Conservation (phyloP, 2,113 vertebrate genomes). For the Garra rufa region DNA sequence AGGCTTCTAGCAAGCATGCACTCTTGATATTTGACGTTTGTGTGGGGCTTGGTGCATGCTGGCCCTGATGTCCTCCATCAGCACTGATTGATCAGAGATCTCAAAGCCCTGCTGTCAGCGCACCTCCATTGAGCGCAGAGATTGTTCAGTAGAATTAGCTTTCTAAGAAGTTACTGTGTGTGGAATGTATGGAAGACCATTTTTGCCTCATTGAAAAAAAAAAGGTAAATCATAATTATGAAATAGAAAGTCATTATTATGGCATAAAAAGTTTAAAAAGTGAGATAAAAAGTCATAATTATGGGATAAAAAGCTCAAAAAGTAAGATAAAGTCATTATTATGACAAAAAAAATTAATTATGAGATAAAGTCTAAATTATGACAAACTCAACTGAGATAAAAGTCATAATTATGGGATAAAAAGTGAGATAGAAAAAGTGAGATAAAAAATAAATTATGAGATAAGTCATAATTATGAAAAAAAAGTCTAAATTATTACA, state of each 20-base stretch:
- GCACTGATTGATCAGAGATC: conserved; percentile 14
- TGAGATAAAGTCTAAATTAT: no score
- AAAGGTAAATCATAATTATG: background rate
- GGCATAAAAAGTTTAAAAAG: background rate
- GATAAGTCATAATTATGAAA: background rate
- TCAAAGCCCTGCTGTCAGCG: conserved; percentile 27
- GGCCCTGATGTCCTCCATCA: background rate
- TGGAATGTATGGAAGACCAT: background rate
- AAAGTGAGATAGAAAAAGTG: no score
- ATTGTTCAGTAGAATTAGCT: conserved; percentile 44
- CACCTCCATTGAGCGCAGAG: background rate
- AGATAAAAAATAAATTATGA: no score
- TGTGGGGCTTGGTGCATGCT: background rate
- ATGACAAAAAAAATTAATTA: no score
- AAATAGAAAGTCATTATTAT: background rate
- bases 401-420: no score
- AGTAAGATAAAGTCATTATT: no score
- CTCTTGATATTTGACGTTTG: background rate
- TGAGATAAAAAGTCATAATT: background rate
- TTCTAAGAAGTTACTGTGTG: background rate
- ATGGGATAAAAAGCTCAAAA: background rate
- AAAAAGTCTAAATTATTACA: background rate
- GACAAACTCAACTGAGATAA: no score
- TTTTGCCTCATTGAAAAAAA: background rate
- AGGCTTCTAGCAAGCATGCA: background rate